A percentile compares a stretch with the other conserved stretches of the same genome.
These are phyloP conservation scores for Cheilosia vulpina DNA, from an alignment of 2,888 invertebrate species.

Conservation along the genomic window DNA sequence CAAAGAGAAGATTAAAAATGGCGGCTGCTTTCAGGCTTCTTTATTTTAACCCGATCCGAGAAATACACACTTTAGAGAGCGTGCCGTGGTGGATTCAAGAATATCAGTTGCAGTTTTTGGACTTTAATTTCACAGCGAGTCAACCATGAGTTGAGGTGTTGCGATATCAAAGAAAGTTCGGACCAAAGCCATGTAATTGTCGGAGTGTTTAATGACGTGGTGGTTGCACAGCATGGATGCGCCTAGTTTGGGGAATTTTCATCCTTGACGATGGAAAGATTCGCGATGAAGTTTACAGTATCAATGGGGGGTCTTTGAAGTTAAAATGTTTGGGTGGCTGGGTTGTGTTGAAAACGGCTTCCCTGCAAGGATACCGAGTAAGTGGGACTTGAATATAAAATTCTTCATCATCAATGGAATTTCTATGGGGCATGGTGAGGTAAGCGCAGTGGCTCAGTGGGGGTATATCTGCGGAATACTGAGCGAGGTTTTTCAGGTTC, in stretches of 20 bases:
- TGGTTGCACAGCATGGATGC: background rate
- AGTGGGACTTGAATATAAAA: too few species aligned
- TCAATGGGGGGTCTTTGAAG: background rate
- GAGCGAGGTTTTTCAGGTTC: too few species aligned
- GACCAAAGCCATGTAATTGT: background rate
- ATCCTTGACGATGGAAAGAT: background rate
- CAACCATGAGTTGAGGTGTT: background rate
- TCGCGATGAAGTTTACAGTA: background rate
- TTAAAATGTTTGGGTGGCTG: background rate
- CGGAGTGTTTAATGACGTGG: constrained; percentile 1
- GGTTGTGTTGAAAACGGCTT: background rate
- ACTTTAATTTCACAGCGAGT: constrained; percentile 1
- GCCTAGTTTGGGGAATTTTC: background rate
- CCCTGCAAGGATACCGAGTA: too few species aligned
- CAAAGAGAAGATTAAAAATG: background rate
- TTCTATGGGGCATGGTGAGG: too few species aligned
- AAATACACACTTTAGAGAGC: background rate
- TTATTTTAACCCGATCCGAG: constrained; percentile 14
- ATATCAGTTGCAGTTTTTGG: constrained; percentile 35
- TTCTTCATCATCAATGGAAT: too few species aligned
- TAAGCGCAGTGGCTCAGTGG: too few species aligned
- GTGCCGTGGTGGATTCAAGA: constrained; percentile 10
- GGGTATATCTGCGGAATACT: too few species aligned
- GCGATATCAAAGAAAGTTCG: constrained; percentile 18
- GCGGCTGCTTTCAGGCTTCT: background rate